These are phyloP conservation scores for Dyspetes luteomarginatus DNA, from an alignment of 2,888 invertebrate genomes.

Conservation along the genomic window DNA sequence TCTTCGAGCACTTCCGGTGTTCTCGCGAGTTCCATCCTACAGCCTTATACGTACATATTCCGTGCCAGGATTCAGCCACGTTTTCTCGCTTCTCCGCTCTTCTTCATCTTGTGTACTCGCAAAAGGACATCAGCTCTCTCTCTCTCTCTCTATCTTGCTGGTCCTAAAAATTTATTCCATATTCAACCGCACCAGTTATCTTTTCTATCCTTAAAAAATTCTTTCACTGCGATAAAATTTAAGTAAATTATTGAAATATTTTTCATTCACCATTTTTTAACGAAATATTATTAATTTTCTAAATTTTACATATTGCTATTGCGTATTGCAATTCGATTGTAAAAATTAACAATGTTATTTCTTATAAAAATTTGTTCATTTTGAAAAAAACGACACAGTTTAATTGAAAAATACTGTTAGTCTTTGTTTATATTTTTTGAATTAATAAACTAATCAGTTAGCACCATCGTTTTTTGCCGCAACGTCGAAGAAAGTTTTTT, in stretches of 20 bases:
- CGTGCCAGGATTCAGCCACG: constrained; percentile 76
- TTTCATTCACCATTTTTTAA: background rate
- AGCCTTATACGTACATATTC: constrained; percentile 70
- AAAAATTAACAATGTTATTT: background rate
- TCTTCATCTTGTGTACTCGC: constrained; percentile 49
- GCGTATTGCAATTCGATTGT: background rate
- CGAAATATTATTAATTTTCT: background rate
- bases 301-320: background rate
- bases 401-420: too few species aligned
- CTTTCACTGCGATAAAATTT: background rate
- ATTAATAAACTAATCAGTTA: too few species aligned
- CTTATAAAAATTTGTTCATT: too few species aligned
- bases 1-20: constrained; percentile 77
- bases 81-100: constrained; percentile 67
- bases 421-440: too few species aligned
- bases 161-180: constrained; percentile 46
- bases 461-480: background rate
- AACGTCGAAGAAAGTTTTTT: background rate
- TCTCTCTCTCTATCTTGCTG: background rate
- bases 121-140: background rate
- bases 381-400: too few species aligned
- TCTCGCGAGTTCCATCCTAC: constrained; percentile 55
- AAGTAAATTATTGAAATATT: background rate
- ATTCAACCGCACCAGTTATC: constrained; percentile 15
- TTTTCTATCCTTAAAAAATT: background rate